A percentile compares a stretch with the other conserved stretches of the same genome.
These are phyloP conservation scores for Nephrotoma guestfalica DNA, from an alignment of 2,888 invertebrate genomes.

Conservation along the genomic window DNA sequence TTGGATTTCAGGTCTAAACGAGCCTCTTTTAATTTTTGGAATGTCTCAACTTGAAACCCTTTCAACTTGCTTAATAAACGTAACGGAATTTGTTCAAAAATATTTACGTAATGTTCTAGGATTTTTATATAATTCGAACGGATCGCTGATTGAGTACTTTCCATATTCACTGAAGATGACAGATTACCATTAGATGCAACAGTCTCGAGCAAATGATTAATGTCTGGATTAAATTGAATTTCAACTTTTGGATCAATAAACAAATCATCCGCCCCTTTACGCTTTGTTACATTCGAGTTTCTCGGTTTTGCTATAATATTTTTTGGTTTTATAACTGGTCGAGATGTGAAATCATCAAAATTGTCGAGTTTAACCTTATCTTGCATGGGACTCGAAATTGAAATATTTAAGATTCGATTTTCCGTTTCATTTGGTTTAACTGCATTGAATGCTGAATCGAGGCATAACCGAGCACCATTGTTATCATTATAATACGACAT, in stretches of 20 bases:
- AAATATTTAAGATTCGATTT: not conserved
- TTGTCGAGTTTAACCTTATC: not conserved
- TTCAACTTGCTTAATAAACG: slow-evolving; percentile 43
- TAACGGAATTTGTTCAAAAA: slow-evolving; percentile 48
- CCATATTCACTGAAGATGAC: not conserved
- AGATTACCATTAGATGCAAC: not conserved
- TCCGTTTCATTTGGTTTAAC: not conserved
- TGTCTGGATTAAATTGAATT: not conserved
- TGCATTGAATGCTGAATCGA: not conserved
- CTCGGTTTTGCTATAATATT: not conserved
- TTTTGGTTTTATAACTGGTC: not conserved
- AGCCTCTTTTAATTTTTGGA: slow-evolving; percentile 40
- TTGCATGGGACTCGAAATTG: not conserved
- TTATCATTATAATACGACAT: not conserved
- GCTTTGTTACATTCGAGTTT: not conserved
- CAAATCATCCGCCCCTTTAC: not conserved
- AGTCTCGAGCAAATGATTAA: not conserved
- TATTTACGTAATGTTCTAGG: slow-evolving; percentile 44
- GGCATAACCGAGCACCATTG: not conserved
- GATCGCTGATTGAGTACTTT: not conserved
- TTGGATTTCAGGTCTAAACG: slow-evolving; percentile 43
- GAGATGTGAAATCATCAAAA: not conserved
- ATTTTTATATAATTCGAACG: not conserved
- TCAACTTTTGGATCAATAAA: not conserved
- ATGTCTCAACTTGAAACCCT: slow-evolving; percentile 41